Percentiles rank a stretch among this genome's conserved stretches.
Evolutionary conservation across 2,113 vertebrate species (phyloP).

Genomic region (Dipodomys ordii): DNA sequence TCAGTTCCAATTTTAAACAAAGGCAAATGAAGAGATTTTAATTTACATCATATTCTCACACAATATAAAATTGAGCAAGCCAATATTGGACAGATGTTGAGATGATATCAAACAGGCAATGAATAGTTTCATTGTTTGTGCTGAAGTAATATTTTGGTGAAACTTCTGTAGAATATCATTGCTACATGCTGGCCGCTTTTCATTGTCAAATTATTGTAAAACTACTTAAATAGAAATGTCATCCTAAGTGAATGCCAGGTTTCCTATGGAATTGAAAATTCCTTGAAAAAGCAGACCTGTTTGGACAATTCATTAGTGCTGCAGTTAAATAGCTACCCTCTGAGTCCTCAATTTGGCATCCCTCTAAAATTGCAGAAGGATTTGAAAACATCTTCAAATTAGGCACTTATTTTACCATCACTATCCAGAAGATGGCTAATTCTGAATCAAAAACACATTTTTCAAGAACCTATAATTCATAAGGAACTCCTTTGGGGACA

Average conservation of each 20-base stretch:
- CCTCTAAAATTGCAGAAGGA: constrained; percentile 41
- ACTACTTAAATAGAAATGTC: constrained; percentile 59
- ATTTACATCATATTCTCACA: constrained; percentile 60
- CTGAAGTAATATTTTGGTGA: constrained; percentile 61
- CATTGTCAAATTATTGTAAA: constrained; percentile 77
- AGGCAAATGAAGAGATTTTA: constrained; percentile 59
- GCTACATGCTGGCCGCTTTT: constrained; percentile 77
- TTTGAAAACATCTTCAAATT: constrained; percentile 55
- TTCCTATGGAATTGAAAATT: constrained; percentile 71
- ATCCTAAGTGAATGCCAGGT: constrained; percentile 76
- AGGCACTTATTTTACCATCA: constrained; percentile 30
- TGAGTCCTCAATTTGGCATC: constrained; percentile 31
- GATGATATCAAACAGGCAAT: constrained; percentile 47
- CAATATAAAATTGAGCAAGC: constrained; percentile 6
- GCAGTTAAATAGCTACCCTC: constrained; percentile 42
- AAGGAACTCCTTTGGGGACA: neutral
- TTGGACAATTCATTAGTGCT: constrained; percentile 40
- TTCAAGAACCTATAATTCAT: neutral
- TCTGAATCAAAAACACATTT: constrained; percentile 25
- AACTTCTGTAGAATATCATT: constrained; percentile 75
- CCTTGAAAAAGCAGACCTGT: constrained; percentile 60
- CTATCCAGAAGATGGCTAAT: neutral
- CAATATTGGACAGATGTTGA: constrained; percentile 62
- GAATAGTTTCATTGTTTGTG: constrained; percentile 65
- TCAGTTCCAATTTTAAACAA: constrained; percentile 58